phyloP scores from a whole-genome alignment of 2,797 vertebrate genomes.

The Borostomias antarcticus region DNA sequence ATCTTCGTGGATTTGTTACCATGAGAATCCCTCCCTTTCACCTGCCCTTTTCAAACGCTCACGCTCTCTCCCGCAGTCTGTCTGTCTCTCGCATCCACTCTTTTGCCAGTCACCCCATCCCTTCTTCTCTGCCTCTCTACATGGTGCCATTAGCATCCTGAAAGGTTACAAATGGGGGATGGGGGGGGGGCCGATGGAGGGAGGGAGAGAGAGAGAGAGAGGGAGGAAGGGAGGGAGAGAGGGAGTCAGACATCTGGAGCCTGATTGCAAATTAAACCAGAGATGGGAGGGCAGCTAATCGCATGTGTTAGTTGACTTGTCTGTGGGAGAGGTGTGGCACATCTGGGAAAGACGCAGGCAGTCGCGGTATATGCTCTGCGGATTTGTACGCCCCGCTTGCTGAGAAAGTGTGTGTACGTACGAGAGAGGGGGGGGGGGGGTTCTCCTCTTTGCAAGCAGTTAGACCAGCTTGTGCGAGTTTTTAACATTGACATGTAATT shows the following conservation, averaged over 20 bases:
- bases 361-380: slow-evolving; percentile 25
- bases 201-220: slow-evolving; percentile 40
- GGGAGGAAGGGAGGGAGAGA: slow-evolving; percentile 30
- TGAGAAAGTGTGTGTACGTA: slow-evolving; percentile 12
- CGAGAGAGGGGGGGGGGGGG: no score
- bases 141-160: slow-evolving; percentile 49
- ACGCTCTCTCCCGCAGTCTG: not conserved
- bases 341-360: slow-evolving; percentile 24
- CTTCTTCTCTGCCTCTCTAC: slow-evolving; percentile 23
- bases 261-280: slow-evolving; percentile 60
- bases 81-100: not conserved
- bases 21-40: not conserved
- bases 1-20: not conserved
- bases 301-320: slow-evolving; percentile 40
- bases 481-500: no score
- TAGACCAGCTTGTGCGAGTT: no score
- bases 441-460: no score
- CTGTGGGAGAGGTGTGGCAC: slow-evolving; percentile 33
- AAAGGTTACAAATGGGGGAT: slow-evolving; percentile 31
- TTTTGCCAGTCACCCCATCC: not conserved
- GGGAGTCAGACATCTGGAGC: slow-evolving; percentile 60
- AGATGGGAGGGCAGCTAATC: slow-evolving; percentile 54
- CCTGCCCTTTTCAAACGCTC: not conserved
- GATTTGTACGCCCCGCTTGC: slow-evolving; percentile 31
- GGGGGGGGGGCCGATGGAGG: not conserved